Base-by-base conservation (phyloP, 64 coral and sea anemone genomes). In the Montipora capricornis region DNA sequence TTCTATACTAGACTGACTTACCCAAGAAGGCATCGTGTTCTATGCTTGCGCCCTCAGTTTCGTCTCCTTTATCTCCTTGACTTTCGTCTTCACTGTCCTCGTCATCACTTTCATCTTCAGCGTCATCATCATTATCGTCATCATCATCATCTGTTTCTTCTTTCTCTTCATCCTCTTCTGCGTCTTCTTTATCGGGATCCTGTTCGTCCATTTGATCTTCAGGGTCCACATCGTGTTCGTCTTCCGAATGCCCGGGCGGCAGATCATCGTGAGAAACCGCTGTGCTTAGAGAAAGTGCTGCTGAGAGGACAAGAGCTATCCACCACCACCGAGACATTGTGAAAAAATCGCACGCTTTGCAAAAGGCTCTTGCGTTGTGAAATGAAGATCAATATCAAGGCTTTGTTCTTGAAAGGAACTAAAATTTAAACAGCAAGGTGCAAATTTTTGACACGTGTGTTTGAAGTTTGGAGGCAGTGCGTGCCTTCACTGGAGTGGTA, bases 21-120 rank as follows among this genome's bases (percentile, higher is more conserved):
- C 92, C 92, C 44, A 93, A 50, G 70, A 93, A 93, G 13, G 92
- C 92, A 37, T 93, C 92, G 46, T 93, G 84, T 81, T 93, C 92
- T 44, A 76, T 46, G 26, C 80, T 62, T 16, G 17, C 19, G 22
- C 80, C 47, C 57, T 93, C 91, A 55, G 71, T 52, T 37, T 93
- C 92, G 74, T 93, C 83, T n/a, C 88, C 83, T 22, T 68, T 81
- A 49, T 92, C 90, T 60, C 85, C 83, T 44, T 87, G 83, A 49
- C 87, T 87, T 22, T 88, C 85, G 49, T 93, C 84, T 46, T 93
- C 83, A 47, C 77, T 76, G 4, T 93, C 91, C 2, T 93, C 74
- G 0, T 88, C 75, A 16, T 88, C 62, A 14, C 79, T 84, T 80
- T 93, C 87, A 14, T 88, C 74, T 4, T 70, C 83, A 15, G 57